Base-by-base conservation (phyloP, 2,888 invertebrate genomes). In the Noctua pronuba region DNA sequence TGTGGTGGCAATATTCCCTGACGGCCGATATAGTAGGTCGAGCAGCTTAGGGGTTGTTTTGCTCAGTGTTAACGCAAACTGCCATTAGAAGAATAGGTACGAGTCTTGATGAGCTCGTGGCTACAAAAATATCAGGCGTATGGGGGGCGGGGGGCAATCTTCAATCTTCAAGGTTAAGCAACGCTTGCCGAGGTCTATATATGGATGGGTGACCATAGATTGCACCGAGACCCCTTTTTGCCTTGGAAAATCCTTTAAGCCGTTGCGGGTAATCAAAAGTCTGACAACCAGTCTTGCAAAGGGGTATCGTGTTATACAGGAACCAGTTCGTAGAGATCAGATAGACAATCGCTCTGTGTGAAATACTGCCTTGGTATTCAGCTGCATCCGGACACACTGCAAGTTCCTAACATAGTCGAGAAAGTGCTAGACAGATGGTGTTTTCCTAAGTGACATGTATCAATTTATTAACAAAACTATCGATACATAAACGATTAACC, bases 1-100 rank as follows among this genome's bases (percentile, higher is more conserved):
- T 75, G 7, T 76, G 5, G 31, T 46, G 60, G 52, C 18, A 13
- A 67, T 66, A 52, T 58, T 38, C 64, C 18, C 38, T 82, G 16
- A 24, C 5, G 24, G 28, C 13, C 46, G 41, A 44, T 49, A 18
- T 49, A 18, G 8, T 31, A 21, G 64, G 16, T 28, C n/a, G 24
- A 49, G 49, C 1, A 16, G 31, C 13, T 60, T 24, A 62, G 24
- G 3, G n/a, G 38, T 31, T 24, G 16, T 28, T 60, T 75, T 31
- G 38, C 3, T 58, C n/a, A 18, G 6, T 11, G 65, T 41, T 41
- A 6, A 28, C n/a, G 24, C 52, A 24, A 52, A 52, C 1, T 24
- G 24, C n/a, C 24, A 8, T 52, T 52, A 24, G 10, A 10, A 24
- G 24, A 24, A 52, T 52, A n/a, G 11, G 11, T 11, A n/a, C n/a